Base-by-base conservation (phyloP, 2,888 invertebrate species). In the Cistogaster globosa region DNA sequence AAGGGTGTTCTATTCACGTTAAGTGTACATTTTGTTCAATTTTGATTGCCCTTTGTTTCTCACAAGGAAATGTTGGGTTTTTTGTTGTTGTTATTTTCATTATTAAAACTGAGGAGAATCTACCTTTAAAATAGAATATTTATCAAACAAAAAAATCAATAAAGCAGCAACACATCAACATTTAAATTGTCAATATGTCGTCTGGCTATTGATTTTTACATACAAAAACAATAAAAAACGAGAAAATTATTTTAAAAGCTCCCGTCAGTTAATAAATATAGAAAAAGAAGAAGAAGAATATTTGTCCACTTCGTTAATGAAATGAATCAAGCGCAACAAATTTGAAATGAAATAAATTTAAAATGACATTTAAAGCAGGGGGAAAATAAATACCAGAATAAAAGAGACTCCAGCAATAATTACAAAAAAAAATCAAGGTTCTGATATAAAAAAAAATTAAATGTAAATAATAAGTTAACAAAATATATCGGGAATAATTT, bases 1-100 rank as follows among this genome's bases (percentile, higher is more conserved):
- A 80, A 75, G 78, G 82, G 85, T 85, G 85, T 82, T 82, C 81
- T 74, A 55, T 72, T 68, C 53, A 75, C 63, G 78, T 58, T 58
- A 82, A 65, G 77, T 53, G 67, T 77, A 71, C 42, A 68, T 11
- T 48, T 79, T 79, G 18, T 63, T 68, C 32, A 32, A 71, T 57
- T 76, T 75, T 72, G 32, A 51, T 76, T 76, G 67, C 60, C 60
- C 74, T 84, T 80, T 76, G 83, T 75, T 75, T 26, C 42, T 60
- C 38, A 53, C 60, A 60, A 42, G 42, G 53, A 63, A 51, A 63
- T 74, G 26, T 18, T 36, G 36, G 42, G 1, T 48, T 16, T 55
- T 67, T 60, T 16, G 55, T 14, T 57, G 32, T 57, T 57, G 57
- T 6, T 55, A 18, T 62, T 65, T 36, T 45, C 45, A n/a, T 57